Percentiles rank a stretch among this genome's conserved stretches.
These are phyloP conservation scores for Chaitophorus viminalis DNA, from an alignment of 2,888 invertebrate species.

Conservation along the genomic window DNA sequence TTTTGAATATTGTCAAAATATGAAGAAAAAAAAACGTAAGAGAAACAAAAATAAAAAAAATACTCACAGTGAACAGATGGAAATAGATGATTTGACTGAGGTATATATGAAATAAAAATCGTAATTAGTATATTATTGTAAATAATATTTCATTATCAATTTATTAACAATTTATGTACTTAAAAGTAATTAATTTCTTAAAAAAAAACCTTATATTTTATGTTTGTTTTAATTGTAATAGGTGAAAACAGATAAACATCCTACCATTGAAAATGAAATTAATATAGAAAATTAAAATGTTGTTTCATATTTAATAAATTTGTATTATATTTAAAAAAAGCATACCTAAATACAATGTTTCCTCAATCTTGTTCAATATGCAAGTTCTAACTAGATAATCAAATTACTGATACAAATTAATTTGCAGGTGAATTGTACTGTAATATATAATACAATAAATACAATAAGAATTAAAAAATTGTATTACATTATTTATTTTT, in stretches of 20 bases:
- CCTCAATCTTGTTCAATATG: no score
- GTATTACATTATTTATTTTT: no score
- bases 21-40: slow-evolving; percentile 41
- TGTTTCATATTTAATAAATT: not conserved
- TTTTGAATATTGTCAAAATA: slow-evolving; percentile 16
- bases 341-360: no score
- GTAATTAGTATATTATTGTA: not conserved
- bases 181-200: not conserved
- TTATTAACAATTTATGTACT: not conserved
- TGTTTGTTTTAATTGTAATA: not conserved
- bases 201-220: not conserved
- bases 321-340: not conserved
- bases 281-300: slow-evolving; percentile 20
- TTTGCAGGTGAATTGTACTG: no score
- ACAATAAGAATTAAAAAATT: no score
- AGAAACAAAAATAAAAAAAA: slow-evolving; percentile 7
- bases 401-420: no score
- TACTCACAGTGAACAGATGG: slow-evolving; percentile 38
- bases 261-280: not conserved
- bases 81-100: slow-evolving; percentile 37
- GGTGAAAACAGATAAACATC: slow-evolving; percentile 24
- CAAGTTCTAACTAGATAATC: no score
- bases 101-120: not conserved
- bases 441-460: no score
- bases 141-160: not conserved